Evolutionary conservation across 2,113 vertebrate genomes (phyloP), one percentile per base, ranked within the genome.

Genomic region (Arenaria interpres): DNA sequence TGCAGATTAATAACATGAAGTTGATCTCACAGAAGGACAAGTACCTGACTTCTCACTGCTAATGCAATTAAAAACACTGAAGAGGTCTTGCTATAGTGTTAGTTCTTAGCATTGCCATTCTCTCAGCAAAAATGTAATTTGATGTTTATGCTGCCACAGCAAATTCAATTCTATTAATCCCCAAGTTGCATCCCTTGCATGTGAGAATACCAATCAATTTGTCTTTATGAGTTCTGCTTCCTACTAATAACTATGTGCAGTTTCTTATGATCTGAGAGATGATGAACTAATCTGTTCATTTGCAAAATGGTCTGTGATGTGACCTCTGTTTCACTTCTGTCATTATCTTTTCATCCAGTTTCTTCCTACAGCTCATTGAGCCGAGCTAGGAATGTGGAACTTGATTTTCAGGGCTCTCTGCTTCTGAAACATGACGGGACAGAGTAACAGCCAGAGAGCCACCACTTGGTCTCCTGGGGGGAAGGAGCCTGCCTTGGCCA

Each of bases 31-130:
- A 63, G 48, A 89, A 84, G 63, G 51, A 77, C 27, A 60, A 39
- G 18, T 57, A 66, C n/a, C 56, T 69, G 53, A 59, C 54, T 72
- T 95, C 5, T 0, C 53, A 73, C 54, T 79, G 62, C 53, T 82
- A 95, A 94, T 93, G 73, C 66, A 96, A 94, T 92, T 86, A 88
- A 77, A 81, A 83, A 23, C 24, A n/a, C 14, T 28, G 71, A 92
- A 14, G 62, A 91, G 67, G 19, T 84, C 72, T 91, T 93, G 62
- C 62, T 90, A 39, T 15, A 15, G 23, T 66, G 56, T 80, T 86
- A 88, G 71, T 56, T 86, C 19, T 48, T 79, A 93, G 39, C 76
- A 85, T 50, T 85, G 64, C 63, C 28, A 17, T 35, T 95, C 64
- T 80, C 74, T 30, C 28, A 78, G 45, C 19, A 89, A 96, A 96